Percentiles rank a stretch among this genome's conserved stretches.
Conservation (phyloP, 2,113 vertebrate species). For the Pseudopodoces humilis region DNA sequence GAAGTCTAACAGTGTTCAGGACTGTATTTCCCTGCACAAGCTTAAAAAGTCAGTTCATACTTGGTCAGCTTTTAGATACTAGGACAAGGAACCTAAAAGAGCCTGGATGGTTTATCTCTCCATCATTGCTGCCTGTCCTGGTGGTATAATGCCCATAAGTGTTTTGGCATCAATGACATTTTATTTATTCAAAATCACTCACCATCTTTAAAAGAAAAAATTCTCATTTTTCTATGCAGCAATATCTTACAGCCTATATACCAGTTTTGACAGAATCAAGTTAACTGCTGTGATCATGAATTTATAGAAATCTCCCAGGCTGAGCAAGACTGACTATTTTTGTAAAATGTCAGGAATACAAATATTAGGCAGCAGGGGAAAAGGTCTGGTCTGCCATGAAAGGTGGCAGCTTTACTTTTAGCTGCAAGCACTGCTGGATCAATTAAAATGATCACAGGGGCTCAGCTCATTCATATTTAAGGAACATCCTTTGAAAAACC, state of each 20-base stretch:
- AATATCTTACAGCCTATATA: not conserved
- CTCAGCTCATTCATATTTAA: not conserved
- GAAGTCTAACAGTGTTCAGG: not conserved
- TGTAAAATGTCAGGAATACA: not conserved
- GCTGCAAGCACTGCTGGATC: not conserved
- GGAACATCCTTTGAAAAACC: not conserved
- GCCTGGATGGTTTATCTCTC: not conserved
- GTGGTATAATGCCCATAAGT: rapidly evolving
- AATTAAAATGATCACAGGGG: not conserved
- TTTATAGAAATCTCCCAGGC: not conserved
- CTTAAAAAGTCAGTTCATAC: not conserved
- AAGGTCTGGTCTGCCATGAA: not conserved
- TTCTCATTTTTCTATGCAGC: not conserved
- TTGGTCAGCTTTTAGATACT: not conserved
- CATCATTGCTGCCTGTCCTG: not conserved
- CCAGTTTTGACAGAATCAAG: not conserved
- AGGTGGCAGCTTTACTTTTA: not conserved
- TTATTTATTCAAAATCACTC: not conserved
- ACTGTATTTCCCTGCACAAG: not conserved
- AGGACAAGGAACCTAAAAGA: not conserved
- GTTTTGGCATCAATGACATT: not conserved
- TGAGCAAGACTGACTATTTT: not conserved
- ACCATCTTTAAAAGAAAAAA: not conserved
- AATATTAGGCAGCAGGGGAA: not conserved
- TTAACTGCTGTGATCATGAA: not conserved